Base-by-base conservation (phyloP, 2,888 invertebrate genomes). In the Drosophila paranaensis region DNA sequence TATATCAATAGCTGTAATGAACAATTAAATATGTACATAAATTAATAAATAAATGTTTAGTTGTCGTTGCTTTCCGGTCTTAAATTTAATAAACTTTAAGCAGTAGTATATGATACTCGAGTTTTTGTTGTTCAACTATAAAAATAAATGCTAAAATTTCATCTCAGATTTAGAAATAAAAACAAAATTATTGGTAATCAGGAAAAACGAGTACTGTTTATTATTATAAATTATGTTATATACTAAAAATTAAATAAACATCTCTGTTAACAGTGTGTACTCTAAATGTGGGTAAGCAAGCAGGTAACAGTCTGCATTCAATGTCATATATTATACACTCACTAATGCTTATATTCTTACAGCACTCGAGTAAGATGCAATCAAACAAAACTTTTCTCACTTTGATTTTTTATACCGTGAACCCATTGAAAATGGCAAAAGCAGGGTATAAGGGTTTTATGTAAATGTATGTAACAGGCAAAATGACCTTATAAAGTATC, bases 1-100 rank as follows among this genome's bases (percentile, higher is more conserved):
- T 67, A 77, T 74, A 77, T 74, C 71, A 77, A 77, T 74, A 77
- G 71, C 0, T 48, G 16, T 70, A 73, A 57, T 53, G 54, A 61
- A 40, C 27, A 30, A 2, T 56, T n/a, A 43, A 45, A 64, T 45
- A 48, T 77, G 74, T 27, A 77, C 60, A 77, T 55, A 70, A 50
- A 60, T 57, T 30, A 53, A 33, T 33, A 10, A 39, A 63, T 43
- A 48, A 50, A 11, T 40, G 48, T 62, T 66, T 35, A 20, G 56
- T 60, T 63, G 60, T 57, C 62, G 65, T 66, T 73, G 69, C 60
- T 62, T 50, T 54, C 10, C n/a, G 51, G 50, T 54, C 16, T 58
- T 46, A 10, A 58, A 37, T 13, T 33, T 9, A 16, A 27, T 33
- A 5, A 39, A 48, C 13, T 37, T 2, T 13, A 16, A 50, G 30